Base-by-base conservation (phyloP, 2,797 vertebrate genomes). In the Lagorchestes hirsutus region DNA sequence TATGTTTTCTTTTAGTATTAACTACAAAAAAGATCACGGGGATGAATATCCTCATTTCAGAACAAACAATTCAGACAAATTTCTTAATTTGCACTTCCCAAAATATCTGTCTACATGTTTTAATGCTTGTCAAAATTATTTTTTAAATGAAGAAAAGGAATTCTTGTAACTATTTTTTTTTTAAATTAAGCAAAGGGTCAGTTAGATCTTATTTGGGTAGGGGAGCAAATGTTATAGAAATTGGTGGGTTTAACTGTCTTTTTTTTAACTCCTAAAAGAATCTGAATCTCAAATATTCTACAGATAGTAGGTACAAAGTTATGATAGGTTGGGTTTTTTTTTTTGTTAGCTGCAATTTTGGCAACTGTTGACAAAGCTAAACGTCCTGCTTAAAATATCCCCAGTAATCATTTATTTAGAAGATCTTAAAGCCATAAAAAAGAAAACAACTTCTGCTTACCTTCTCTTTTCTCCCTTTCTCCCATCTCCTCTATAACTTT, bases 231-330 rank as follows among this genome's bases (percentile, higher is more conserved):
- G 46, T 92, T 94, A 55, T 16, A 0, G 56, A 58, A 62, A 90
- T 96, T 54, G 58, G 46, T 67, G 55, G 55, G 28, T 27, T 82
- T 93, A 94, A 82, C 46, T 28, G 16, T 90, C 58, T 96, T 2
- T 55, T 90, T 95, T 95, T 95, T 5, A n/a, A 95, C 24, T 62
- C 29, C 59, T 62, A 93, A 82, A 5, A 96, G 90, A 96, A 93
- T 97, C 74, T 91, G 91, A 1, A 92, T 96, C 96, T 97, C 92
- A 91, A 97, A 94, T 98, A 98, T 92, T 56, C 97, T 97, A 93
- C 55, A 97, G 97, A 96, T 87, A 98, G 90, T 52, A 52, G 6
- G 50, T 52, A 52, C 5, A 52, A 52, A 52, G 52, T 52, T 52
- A 52, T 52, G 52, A 52, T 52, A 6, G 52, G 5, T 55, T 55